Evolutionary conservation across 2,113 vertebrate species (phyloP).

Genomic region (Boleophthalmus pectinirostris): DNA sequence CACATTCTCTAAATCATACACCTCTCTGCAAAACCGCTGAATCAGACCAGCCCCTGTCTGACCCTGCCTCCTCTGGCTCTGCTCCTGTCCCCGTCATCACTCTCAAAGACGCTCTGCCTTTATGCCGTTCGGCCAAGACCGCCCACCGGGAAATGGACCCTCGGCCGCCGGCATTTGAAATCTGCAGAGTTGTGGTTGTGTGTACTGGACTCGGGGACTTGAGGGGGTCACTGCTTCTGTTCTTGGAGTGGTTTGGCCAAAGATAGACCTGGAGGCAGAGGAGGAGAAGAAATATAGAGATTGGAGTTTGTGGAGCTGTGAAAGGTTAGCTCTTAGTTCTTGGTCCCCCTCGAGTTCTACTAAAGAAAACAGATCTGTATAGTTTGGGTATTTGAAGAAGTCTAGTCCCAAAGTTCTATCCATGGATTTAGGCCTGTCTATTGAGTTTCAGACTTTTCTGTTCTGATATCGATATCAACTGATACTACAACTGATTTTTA

Average conservation of each 20-base stretch:
- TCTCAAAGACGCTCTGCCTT: not conserved
- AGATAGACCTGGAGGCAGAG: not conserved
- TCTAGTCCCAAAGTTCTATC: too few relatives aligned
- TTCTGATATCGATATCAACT: too few relatives aligned
- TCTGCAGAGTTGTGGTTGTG: not conserved
- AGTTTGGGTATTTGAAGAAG: too few relatives aligned
- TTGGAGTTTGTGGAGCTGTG: too few relatives aligned
- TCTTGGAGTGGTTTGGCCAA: not conserved
- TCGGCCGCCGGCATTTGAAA: not conserved
- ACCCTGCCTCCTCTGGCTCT: not conserved
- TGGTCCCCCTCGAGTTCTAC: too few relatives aligned
- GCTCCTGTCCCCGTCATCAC: not conserved
- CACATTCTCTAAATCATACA: not conserved
- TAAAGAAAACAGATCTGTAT: too few relatives aligned
- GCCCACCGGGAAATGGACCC: not conserved
- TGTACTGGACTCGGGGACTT: not conserved
- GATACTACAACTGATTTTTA: too few relatives aligned
- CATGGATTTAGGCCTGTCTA: too few relatives aligned
- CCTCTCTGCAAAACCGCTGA: not conserved
- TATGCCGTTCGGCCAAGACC: not conserved
- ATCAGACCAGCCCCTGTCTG: not conserved
- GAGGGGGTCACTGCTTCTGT: not conserved
- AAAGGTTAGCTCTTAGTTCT: not conserved
- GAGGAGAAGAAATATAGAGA: not conserved
- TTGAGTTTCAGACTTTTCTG: too few relatives aligned